These are phyloP conservation scores for Bubo bubo DNA, from an alignment of 2,113 vertebrate genomes.

Conservation along the genomic window DNA sequence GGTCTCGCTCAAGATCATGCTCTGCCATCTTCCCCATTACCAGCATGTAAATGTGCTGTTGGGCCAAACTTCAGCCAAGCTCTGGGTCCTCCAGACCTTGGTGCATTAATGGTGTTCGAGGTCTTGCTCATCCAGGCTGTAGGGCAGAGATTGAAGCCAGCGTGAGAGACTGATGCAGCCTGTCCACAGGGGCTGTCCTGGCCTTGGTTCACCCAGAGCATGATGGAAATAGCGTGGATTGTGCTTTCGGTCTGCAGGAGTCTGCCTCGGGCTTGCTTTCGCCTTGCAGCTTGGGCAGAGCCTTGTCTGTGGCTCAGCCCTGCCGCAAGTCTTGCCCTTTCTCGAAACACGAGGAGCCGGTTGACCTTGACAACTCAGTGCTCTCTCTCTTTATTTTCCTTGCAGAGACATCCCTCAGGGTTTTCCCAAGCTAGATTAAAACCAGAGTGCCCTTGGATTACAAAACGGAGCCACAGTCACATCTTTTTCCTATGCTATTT, in stretches of 20 bases:
- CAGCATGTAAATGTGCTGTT: neutral
- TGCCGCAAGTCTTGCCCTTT: neutral
- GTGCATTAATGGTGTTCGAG: neutral
- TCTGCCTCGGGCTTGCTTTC: neutral
- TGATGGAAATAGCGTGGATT: neutral
- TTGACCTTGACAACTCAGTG: neutral
- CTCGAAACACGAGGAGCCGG: neutral
- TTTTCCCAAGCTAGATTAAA: slow-evolving; percentile 30
- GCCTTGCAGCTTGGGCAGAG: neutral
- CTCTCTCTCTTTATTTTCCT: neutral
- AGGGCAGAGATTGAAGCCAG: neutral
- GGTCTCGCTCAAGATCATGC: neutral
- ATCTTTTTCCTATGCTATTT: neutral
- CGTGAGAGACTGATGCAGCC: neutral
- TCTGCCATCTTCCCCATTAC: neutral
- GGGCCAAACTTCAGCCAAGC: neutral
- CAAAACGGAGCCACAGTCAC: neutral
- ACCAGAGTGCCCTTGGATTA: neutral
- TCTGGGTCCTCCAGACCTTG: neutral
- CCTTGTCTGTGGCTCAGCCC: neutral
- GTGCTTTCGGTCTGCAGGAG: neutral
- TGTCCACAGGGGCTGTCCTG: neutral
- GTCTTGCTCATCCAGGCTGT: neutral
- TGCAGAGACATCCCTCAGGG: neutral
- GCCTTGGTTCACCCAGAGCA: neutral